Conservation (phyloP, 2,113 vertebrate species). For the Mesoclemmys tuberculata region DNA sequence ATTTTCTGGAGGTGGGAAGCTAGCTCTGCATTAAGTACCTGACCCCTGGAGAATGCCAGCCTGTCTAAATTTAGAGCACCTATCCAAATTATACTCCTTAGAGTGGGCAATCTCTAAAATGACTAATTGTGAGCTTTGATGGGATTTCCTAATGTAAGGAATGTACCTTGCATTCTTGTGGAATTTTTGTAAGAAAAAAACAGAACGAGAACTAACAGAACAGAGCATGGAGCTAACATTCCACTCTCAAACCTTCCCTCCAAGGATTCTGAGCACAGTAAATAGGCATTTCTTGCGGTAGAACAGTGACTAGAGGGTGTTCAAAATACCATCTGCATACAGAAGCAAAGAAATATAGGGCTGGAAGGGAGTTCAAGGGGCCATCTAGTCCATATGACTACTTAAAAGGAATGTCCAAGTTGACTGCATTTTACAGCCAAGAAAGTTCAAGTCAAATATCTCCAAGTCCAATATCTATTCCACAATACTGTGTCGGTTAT, state of each 20-base stretch:
- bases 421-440: background rate
- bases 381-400: background rate
- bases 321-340: background rate
- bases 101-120: background rate
- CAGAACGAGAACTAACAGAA: background rate
- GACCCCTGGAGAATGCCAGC: background rate
- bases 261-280: background rate
- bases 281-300: background rate
- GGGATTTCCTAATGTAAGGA: background rate
- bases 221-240: background rate
- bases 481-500: background rate
- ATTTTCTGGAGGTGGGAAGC: background rate
- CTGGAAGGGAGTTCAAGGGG: background rate
- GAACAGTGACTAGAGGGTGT: background rate
- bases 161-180: background rate
- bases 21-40: background rate
- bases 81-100: background rate
- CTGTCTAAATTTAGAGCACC: fast-evolving
- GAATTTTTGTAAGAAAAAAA: background rate
- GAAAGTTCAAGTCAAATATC: background rate
- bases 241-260: background rate
- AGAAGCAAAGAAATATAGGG: background rate
- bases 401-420: background rate
- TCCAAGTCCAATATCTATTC: background rate
- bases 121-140: background rate